These are phyloP conservation scores for Alviniconcha marisindica DNA, from an alignment of 1,140 invertebrate genomes.

Conservation along the genomic window DNA sequence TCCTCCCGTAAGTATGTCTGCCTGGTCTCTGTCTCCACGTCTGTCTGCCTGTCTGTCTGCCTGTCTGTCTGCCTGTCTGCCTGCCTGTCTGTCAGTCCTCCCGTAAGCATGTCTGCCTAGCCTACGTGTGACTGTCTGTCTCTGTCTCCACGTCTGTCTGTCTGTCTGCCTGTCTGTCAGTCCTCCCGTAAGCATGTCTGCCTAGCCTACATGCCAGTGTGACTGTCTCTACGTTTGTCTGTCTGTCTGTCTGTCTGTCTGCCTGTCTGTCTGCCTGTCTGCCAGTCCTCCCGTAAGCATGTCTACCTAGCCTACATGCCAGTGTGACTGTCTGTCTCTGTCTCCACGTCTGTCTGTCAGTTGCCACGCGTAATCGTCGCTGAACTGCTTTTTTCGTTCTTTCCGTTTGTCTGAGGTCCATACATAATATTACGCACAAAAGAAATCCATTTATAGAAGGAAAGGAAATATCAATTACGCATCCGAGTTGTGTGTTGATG, in stretches of 20 bases:
- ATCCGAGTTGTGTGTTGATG: too few relatives aligned
- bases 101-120: background rate
- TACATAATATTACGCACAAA: too few relatives aligned
- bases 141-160: background rate
- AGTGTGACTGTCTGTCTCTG: constrained; percentile 20
- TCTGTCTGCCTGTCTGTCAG: background rate
- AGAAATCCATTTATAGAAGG: too few relatives aligned
- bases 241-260: background rate
- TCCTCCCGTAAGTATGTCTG: too few relatives aligned
- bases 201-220: background rate
- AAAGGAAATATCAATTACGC: too few relatives aligned
- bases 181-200: background rate
- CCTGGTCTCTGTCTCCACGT: too few relatives aligned
- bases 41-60: background rate
- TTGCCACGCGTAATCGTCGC: too few relatives aligned
- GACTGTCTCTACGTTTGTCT: background rate
- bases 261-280: background rate
- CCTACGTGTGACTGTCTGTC: background rate
- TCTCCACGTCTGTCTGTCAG: too few relatives aligned
- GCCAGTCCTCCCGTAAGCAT: background rate
- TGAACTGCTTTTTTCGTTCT: too few relatives aligned
- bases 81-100: background rate
- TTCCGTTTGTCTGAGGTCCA: too few relatives aligned
- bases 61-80: background rate
- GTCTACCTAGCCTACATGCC: constrained; percentile 24